Base-by-base conservation (phyloP, 2,113 vertebrate genomes). In the Nyctereutes procyonoides region DNA sequence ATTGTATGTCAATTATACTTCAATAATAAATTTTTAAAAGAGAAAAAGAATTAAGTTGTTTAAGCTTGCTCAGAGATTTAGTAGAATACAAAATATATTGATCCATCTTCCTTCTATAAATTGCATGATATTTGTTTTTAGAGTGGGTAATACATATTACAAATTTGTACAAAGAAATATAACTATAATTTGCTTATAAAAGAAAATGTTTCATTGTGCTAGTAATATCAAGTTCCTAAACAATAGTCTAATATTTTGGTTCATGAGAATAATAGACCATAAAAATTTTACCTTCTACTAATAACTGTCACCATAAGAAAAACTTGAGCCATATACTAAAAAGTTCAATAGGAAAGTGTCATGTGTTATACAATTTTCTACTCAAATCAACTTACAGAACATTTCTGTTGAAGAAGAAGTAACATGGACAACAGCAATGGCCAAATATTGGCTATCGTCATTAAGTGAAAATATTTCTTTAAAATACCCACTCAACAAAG, bases 221-320 rank as follows among this genome's bases (percentile, higher is more conserved):
- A 84, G 32, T 51, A 93, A 92, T 82, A 90, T 65, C 48, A 93
- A 55, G 17, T 83, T 85, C 11, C 28, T 32, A 93, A 76, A 84
- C 24, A 84, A 93, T 48, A 96, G 48, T 62, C 30, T 76, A 90
- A 90, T 56, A 62, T 63, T 96, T 74, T 92, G 28, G 69, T 94
- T 82, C 8, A 53, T 73, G 32, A 71, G 28, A 86, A 90, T 80
- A 95, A 95, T 32, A 63, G 69, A 13, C 14, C 56, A 92, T 73
- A 76, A 77, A 93, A 92, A 4, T 65, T 95, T 92, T 88, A 16
- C 51, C 26, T 94, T 12, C 56, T 82, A 60, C 38, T 71, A 90
- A 85, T 94, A 93, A 87, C 17, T 69, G 9, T 90, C 58, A 38
- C 86, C 62, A 62, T 53, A 92, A 69, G n/a, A 67, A 92, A 95